Conservation (phyloP, 2,888 invertebrate species). For the Scaptomyza polygonia region DNA sequence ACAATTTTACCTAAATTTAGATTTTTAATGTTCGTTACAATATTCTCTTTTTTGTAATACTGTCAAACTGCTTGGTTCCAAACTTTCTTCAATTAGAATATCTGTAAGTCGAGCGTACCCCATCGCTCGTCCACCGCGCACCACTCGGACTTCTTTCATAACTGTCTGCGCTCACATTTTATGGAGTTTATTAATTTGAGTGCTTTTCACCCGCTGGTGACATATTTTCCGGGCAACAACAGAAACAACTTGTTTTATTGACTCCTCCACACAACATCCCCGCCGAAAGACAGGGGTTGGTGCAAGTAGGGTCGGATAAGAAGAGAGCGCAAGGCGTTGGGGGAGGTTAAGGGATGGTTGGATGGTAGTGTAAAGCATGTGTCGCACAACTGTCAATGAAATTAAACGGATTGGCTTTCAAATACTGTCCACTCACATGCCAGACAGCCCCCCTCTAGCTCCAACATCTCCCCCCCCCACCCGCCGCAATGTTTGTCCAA, state of each 20-base stretch:
- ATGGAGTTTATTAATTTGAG: constrained; percentile 84
- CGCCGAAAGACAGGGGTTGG: neutral
- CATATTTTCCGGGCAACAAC: constrained; percentile 52
- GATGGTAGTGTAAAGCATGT: constrained; percentile 61
- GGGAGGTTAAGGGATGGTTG: neutral
- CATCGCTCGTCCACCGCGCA: neutral
- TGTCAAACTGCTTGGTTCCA: no score
- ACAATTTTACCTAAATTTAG: no score
- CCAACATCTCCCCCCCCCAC: neutral
- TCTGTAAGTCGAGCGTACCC: constrained; percentile 1
- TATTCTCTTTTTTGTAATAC: no score
- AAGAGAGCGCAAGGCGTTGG: neutral
- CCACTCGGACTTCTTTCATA: constrained; percentile 56
- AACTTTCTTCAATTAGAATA: neutral
- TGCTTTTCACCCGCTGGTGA: constrained; percentile 73
- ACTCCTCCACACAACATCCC: constrained; percentile 32
- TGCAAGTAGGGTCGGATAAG: neutral
- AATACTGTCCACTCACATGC: constrained; percentile 51
- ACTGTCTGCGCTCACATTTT: constrained; percentile 80
- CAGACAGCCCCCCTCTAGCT: neutral
- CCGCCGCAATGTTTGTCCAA: neutral
- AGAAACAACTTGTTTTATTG: constrained; percentile 72
- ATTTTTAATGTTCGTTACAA: no score
- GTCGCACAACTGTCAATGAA: constrained; percentile 77
- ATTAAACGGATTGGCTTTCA: constrained; percentile 78